Percentiles rank a stretch among this genome's conserved stretches.
These are phyloP conservation scores for Indicator indicator DNA, from an alignment of 2,113 vertebrate species.

Conservation along the genomic window DNA sequence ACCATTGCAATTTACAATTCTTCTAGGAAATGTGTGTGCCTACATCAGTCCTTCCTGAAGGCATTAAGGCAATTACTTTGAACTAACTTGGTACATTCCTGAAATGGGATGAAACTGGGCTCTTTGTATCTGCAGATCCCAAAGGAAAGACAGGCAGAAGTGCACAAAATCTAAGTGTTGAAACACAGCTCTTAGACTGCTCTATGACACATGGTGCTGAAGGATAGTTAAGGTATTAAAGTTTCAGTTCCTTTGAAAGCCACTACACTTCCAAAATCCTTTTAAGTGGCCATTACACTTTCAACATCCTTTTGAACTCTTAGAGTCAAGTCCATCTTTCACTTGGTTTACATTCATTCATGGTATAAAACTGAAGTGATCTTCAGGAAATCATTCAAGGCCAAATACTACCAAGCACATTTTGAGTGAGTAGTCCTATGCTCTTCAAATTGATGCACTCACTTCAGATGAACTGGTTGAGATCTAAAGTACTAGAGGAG, in stretches of 20 bases:
- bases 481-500: neutral
- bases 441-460: neutral
- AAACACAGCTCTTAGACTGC: neutral
- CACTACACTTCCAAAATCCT: neutral
- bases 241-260: neutral
- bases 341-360: neutral
- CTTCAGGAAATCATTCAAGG: neutral
- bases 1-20: neutral
- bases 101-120: neutral
- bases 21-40: neutral
- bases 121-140: neutral
- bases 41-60: neutral
- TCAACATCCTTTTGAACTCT: neutral
- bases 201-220: neutral
- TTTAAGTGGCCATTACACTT: neutral
- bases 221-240: neutral
- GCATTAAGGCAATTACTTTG: neutral
- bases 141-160: neutral
- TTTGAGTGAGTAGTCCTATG: neutral
- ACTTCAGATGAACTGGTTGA: neutral
- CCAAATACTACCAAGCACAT: neutral
- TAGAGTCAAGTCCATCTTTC: neutral
- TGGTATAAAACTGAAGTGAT: neutral
- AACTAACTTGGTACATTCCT: neutral
- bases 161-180: neutral